phyloP scores from a whole-genome alignment of 1,140 invertebrate genomes.

The Drosophila virilis region DNA sequence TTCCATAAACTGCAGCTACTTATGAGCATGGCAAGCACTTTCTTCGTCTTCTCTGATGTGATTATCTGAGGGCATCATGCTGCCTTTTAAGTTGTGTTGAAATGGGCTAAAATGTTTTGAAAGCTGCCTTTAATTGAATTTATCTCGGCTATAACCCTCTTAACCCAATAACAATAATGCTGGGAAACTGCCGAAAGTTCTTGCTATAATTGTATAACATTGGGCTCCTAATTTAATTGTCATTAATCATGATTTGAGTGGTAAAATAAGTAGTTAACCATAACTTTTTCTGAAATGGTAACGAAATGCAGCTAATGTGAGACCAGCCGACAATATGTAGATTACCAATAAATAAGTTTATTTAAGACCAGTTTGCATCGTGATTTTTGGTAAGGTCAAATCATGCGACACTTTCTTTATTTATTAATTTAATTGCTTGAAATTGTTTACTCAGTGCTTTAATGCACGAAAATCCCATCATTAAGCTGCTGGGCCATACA shows the following conservation, averaged over 20 bases:
- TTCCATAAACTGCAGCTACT: conserved; percentile 40
- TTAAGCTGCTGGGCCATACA: neutral
- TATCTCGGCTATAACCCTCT: conserved; percentile 23
- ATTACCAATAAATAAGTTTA: neutral
- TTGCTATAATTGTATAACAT: conserved; percentile 15
- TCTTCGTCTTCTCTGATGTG: conserved; percentile 42
- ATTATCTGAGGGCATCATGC: conserved; percentile 26
- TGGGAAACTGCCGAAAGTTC: conserved; percentile 41
- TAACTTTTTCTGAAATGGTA: conserved; percentile 2
- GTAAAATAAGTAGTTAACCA: neutral
- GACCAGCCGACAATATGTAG: neutral
- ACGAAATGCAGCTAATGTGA: conserved; percentile 2
- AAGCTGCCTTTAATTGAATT: conserved; percentile 73
- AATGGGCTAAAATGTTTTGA: conserved; percentile 65
- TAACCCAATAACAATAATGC: conserved; percentile 22
- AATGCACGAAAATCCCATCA: conserved; percentile 57
- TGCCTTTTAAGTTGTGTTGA: conserved; percentile 23
- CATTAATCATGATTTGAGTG: conserved; percentile 48
- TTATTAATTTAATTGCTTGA: conserved; percentile 48
- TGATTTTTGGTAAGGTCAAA: conserved; percentile 21
- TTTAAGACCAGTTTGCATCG: conserved; percentile 3
- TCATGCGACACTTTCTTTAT: conserved; percentile 60
- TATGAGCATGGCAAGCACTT: conserved; percentile 59
- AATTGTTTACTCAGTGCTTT: conserved; percentile 29
- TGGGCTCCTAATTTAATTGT: conserved; percentile 32